Evolutionary conservation across 2,113 vertebrate species (phyloP).

Genomic region (Apaloderma vittatum): DNA sequence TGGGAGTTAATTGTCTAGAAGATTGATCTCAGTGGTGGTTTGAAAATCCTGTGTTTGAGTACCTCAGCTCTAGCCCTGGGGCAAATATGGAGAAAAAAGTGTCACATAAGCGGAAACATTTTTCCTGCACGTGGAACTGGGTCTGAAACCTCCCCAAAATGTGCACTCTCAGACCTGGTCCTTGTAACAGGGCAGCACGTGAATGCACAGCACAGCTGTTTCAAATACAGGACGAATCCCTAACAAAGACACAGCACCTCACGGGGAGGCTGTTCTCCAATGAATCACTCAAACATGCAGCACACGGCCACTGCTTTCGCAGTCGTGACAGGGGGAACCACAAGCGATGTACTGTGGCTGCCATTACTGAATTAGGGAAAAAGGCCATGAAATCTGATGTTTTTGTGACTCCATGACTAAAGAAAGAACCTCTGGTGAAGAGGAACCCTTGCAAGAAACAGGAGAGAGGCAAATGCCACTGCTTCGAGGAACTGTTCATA

Average conservation of each 20-base stretch:
- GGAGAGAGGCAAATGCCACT: not conserved
- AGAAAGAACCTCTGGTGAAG: not conserved
- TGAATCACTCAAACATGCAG: not conserved
- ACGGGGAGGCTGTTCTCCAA: not conserved
- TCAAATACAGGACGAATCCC: not conserved
- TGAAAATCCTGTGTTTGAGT: not conserved
- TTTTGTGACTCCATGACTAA: not conserved
- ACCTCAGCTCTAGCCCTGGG: not conserved
- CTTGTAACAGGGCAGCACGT: not conserved
- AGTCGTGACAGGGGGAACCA: not conserved
- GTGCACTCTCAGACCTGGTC: not conserved
- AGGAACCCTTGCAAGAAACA: not conserved
- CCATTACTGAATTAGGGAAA: not conserved
- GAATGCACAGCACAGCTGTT: not conserved
- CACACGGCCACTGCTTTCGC: fast-evolving
- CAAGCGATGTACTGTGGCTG: not conserved
- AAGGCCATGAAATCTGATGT: not conserved
- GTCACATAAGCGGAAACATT: not conserved
- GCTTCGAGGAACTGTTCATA: not conserved
- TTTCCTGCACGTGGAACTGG: not conserved
- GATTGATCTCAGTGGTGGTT: not conserved
- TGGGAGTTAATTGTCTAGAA: not conserved
- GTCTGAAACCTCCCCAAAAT: not conserved
- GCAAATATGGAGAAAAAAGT: not conserved
- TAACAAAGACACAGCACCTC: not conserved